Percentiles rank a stretch among this genome's conserved stretches.
phyloP scores from a whole-genome alignment of 2,113 vertebrate genomes.

The Trematomus loennbergii region DNA sequence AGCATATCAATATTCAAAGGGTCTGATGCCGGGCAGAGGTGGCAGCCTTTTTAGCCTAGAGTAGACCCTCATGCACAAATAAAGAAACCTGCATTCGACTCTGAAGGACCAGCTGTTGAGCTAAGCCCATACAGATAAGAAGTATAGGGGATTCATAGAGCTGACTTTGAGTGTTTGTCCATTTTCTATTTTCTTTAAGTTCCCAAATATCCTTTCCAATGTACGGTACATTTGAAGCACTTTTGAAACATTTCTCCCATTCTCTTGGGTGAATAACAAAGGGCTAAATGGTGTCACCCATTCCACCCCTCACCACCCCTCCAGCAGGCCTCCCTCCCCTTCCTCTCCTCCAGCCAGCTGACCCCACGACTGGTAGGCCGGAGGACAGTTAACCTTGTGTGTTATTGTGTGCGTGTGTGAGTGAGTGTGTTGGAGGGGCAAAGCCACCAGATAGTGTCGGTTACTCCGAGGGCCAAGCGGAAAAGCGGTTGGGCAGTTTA shows the following conservation, averaged over 20 bases:
- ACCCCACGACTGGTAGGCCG: conserved; percentile 68
- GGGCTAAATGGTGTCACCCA: conserved; percentile 62
- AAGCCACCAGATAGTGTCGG: conserved; percentile 73
- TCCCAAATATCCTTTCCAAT: background rate
- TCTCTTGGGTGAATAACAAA: conserved; percentile 62
- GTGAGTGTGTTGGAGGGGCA: conserved; percentile 46
- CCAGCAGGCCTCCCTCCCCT: conserved; percentile 33
- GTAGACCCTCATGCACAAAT: conserved; percentile 60
- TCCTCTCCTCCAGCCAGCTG: conserved; percentile 69
- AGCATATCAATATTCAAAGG: conserved; percentile 87
- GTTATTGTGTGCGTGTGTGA: conserved; percentile 48
- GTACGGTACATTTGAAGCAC: background rate
- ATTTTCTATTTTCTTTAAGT: conserved; percentile 8
- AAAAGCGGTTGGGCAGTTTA: conserved; percentile 84
- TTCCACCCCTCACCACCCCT: conserved; percentile 19
- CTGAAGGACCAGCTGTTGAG: conserved; percentile 77
- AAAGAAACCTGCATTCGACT: conserved; percentile 49
- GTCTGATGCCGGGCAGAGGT: conserved; percentile 69
- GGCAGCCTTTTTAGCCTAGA: conserved; percentile 72
- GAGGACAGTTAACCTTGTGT: conserved; percentile 70
- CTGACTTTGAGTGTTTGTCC: background rate
- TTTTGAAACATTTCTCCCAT: conserved; percentile 40
- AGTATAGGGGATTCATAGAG: conserved; percentile 3
- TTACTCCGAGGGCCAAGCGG: conserved; percentile 72
- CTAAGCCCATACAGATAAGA: conserved; percentile 42